Conservation (phyloP, 2,888 invertebrate genomes). For the Torymus auratus region DNA sequence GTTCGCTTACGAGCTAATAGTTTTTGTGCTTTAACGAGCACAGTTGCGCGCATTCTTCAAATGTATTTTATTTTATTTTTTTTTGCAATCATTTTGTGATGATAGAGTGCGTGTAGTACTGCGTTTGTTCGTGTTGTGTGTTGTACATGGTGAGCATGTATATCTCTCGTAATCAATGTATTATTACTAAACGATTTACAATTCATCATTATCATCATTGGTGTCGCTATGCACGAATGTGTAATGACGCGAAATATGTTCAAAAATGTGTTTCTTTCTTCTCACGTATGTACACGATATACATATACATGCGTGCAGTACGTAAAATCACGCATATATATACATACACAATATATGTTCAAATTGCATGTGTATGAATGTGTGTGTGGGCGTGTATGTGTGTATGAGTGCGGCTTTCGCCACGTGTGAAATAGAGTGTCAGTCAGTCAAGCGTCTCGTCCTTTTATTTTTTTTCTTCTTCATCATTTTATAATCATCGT, state of each 20-base stretch:
- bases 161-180: slow-evolving; percentile 56
- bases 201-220: slow-evolving; percentile 39
- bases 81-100: slow-evolving; percentile 59
- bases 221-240: slow-evolving; percentile 47
- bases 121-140: slow-evolving; percentile 59
- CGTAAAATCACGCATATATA: slow-evolving; percentile 37
- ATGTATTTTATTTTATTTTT: slow-evolving; percentile 57
- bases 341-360: slow-evolving; percentile 21
- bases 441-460: slow-evolving; percentile 60
- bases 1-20: slow-evolving; percentile 76
- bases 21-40: slow-evolving; percentile 76
- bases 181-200: slow-evolving; percentile 52
- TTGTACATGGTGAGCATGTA: slow-evolving; percentile 54
- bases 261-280: slow-evolving; percentile 49
- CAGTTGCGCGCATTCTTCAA: slow-evolving; percentile 70
- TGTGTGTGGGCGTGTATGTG: slow-evolving; percentile 46
- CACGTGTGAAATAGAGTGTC: slow-evolving; percentile 29
- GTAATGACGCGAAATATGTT: slow-evolving; percentile 52
- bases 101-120: slow-evolving; percentile 60
- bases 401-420: neutral
- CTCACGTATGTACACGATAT: slow-evolving; percentile 43
- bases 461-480: slow-evolving; percentile 38
- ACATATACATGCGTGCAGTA: slow-evolving; percentile 52
- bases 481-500: slow-evolving; percentile 26
- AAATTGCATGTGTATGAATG: slow-evolving; percentile 51